A percentile compares a stretch with the other conserved stretches of the same genome.
These are phyloP conservation scores for Trematomus bernacchii DNA, from an alignment of 2,797 vertebrate genomes.

Conservation along the genomic window DNA sequence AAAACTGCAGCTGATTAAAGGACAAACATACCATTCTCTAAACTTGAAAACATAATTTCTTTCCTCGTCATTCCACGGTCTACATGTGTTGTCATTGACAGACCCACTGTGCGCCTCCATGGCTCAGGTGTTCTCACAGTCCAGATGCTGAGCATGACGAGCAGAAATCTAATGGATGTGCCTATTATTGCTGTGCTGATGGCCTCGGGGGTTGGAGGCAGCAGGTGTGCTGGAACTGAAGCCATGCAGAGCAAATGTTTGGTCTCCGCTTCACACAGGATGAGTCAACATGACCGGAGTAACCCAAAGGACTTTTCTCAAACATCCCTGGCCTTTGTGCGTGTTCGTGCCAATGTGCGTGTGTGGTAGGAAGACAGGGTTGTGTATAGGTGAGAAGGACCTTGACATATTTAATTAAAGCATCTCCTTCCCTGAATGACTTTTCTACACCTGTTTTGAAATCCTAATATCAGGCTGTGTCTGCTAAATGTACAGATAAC, in stretches of 20 bases:
- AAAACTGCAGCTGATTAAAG: background rate
- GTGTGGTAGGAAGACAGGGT: background rate
- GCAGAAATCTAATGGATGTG: conserved; percentile 53
- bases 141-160: conserved; percentile 55
- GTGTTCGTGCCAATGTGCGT: conserved; percentile 4
- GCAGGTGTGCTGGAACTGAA: conserved; percentile 64
- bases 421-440: conserved; percentile 17
- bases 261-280: conserved; percentile 56
- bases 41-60: background rate
- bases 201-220: conserved; percentile 51
- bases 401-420: conserved; percentile 48
- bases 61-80: conserved; percentile 4
- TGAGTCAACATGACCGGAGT: conserved; percentile 62
- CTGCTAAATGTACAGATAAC: conserved; percentile 29
- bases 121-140: conserved; percentile 25
- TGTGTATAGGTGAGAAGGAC: conserved; percentile 34
- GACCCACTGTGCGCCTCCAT: conserved; percentile 11
- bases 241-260: conserved; percentile 70
- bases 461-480: conserved; percentile 31
- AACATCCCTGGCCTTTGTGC: conserved; percentile 29
- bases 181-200: conserved; percentile 49
- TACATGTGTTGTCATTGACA: conserved; percentile 22
- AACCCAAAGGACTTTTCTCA: conserved; percentile 51
- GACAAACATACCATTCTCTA: background rate
- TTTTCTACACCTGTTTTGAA: conserved; percentile 11